A percentile compares a stretch with the other conserved stretches of the same genome.
Conservation (phyloP, 2,113 vertebrate species). For the Chloropsis cyanopogon region DNA sequence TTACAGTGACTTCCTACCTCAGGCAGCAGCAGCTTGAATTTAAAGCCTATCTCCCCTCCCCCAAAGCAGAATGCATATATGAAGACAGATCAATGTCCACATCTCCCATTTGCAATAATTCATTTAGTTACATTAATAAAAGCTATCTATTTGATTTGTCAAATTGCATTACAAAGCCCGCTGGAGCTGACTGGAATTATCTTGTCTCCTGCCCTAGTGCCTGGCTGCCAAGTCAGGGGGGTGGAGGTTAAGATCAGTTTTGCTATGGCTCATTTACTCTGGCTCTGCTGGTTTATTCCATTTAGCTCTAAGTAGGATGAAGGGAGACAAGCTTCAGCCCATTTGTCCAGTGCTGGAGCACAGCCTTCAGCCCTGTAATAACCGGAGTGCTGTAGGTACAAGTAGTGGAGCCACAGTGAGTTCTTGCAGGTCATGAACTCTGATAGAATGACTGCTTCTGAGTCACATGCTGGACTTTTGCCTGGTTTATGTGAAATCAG, state of each 20-base stretch:
- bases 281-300: conserved; percentile 19
- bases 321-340: neutral
- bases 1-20: neutral
- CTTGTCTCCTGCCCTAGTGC: conserved; percentile 3
- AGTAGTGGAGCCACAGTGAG: neutral
- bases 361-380: neutral
- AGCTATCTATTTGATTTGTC: conserved; percentile 28
- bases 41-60: neutral
- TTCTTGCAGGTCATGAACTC: neutral
- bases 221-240: conserved; percentile 13
- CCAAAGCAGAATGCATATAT: neutral
- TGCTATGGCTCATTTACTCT: conserved; percentile 43
- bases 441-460: neutral
- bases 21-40: neutral
- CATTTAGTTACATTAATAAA: conserved; percentile 47
- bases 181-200: conserved; percentile 34
- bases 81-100: conserved; percentile 49
- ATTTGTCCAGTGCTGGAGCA: neutral
- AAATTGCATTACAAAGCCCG: conserved; percentile 9
- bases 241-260: conserved; percentile 42
- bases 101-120: conserved; percentile 41
- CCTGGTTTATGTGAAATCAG: neutral
- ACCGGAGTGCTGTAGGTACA: neutral
- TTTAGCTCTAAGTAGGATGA: conserved; percentile 17
- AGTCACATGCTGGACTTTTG: neutral